Evolutionary conservation across 2,113 vertebrate genomes (phyloP), one percentile per base, ranked within the genome.

Genomic region (Acinonyx jubatus): DNA sequence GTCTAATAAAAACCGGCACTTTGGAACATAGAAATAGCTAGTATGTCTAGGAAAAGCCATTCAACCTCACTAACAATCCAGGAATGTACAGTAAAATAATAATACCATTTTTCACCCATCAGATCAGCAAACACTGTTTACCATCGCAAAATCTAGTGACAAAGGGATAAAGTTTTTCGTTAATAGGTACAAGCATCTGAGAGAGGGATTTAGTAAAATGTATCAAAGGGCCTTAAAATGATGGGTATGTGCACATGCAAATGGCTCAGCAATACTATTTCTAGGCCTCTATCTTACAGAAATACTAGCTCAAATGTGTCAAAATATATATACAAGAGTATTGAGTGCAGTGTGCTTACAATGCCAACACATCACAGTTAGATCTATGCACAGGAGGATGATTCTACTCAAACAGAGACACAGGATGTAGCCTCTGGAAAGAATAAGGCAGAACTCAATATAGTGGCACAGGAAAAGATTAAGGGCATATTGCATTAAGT

Each of bases 1-100:
- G 1, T 33, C 57, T 90, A 95, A 95, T 93, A 87, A 91, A 94
- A 93, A 85, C 63, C 79, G 55, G 55, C 5, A 95, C 84, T 87
- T 36, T 90, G 63, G 73, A 95, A 18, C 74, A 73, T 38, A 41
- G 36, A 87, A 89, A 91, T 52, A 89, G 61, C 50, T 86, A 84
- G 69, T 36, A 80, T 13, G 79, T 25, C 52, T 86, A 82, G 21
- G 25, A 95, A 93, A 96, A 94, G 69, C 68, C 29, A 69, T 50
- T 92, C 78, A 69, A 81, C 15, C 57, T 91, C 66, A 82, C 41
- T 68, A 89, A 50, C 50, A 94, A 74, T 25, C 27, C 45, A 78
- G 73, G 21, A 89, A 93, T 27, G 41, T 41, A 89, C 12, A 85
- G 91, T 78, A 89, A 92, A 97, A 95, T 73, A 91, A 71, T 41